A percentile compares a stretch with the other conserved stretches of the same genome.
Conservation (phyloP, 2,113 vertebrate genomes). For the Phalacrocorax carbo region DNA sequence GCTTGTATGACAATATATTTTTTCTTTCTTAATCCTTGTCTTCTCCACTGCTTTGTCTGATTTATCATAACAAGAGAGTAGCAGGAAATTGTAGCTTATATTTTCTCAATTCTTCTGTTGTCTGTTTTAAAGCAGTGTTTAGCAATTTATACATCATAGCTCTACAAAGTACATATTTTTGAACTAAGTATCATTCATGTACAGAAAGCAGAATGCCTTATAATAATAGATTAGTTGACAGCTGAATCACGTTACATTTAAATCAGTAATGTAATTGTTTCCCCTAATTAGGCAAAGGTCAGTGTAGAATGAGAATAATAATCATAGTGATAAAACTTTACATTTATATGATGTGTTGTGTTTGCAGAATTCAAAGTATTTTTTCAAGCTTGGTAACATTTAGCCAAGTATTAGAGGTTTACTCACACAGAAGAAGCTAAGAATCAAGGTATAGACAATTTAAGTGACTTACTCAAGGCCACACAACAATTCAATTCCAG, state of each 20-base stretch:
- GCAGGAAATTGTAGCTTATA: not conserved
- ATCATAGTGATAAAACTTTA: not conserved
- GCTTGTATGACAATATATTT: not conserved
- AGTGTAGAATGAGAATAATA: not conserved
- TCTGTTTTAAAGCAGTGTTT: not conserved
- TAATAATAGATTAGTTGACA: not conserved
- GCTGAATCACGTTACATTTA: not conserved
- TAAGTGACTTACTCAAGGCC: not conserved
- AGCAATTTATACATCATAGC: not conserved
- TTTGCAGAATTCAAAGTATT: not conserved
- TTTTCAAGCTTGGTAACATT: not conserved
- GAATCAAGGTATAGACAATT: not conserved
- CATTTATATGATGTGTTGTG: not conserved
- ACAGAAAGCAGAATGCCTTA: not conserved
- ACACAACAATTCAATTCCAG: not conserved
- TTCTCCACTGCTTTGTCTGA: not conserved
- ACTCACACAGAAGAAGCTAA: not conserved
- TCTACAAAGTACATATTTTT: not conserved
- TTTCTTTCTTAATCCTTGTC: not conserved
- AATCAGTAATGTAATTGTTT: not conserved
- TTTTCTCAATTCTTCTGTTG: not conserved
- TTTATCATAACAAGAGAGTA: not conserved
- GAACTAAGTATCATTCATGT: not conserved
- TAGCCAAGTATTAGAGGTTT: not conserved
- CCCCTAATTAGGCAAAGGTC: not conserved